These are phyloP conservation scores for Nannospalax galili DNA, from an alignment of 2,113 vertebrate species.

Conservation along the genomic window DNA sequence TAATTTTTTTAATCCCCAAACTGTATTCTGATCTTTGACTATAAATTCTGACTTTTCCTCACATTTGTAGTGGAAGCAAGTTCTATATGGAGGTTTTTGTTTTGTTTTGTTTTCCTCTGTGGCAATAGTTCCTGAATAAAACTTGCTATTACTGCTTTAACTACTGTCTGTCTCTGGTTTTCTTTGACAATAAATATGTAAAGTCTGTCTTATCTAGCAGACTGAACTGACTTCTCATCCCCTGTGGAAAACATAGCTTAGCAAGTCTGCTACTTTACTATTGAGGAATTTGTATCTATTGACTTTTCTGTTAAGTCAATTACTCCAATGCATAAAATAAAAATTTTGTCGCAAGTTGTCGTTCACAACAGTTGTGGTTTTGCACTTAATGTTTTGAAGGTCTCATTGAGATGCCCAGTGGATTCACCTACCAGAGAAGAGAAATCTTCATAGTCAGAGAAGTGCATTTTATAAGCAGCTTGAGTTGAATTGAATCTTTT, in stretches of 20 bases:
- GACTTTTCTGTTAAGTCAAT: conserved; percentile 30
- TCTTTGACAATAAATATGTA: neutral
- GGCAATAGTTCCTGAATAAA: neutral
- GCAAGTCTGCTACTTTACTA: neutral
- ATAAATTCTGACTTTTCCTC: neutral
- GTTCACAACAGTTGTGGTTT: no score
- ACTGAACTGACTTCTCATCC: neutral
- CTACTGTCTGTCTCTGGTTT: neutral
- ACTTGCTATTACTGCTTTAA: neutral
- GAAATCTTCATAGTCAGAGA: neutral
- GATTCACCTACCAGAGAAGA: neutral
- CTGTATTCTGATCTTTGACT: neutral
- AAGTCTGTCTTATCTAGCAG: neutral
- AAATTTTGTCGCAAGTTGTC: neutral
- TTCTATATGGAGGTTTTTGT: neutral
- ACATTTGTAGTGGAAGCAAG: neutral
- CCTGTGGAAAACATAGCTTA: neutral
- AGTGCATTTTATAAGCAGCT: neutral
- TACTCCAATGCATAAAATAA: conserved; percentile 13
- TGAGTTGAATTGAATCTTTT: neutral
- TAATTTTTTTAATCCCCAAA: neutral
- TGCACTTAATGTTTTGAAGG: neutral
- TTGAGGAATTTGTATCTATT: neutral
- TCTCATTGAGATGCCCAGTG: neutral
- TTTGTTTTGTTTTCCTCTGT: neutral